A percentile compares a stretch with the other conserved stretches of the same genome.
These are phyloP conservation scores for Spatulosminthurus flaviceps DNA, from an alignment of 2,888 invertebrate species.

Conservation along the genomic window DNA sequence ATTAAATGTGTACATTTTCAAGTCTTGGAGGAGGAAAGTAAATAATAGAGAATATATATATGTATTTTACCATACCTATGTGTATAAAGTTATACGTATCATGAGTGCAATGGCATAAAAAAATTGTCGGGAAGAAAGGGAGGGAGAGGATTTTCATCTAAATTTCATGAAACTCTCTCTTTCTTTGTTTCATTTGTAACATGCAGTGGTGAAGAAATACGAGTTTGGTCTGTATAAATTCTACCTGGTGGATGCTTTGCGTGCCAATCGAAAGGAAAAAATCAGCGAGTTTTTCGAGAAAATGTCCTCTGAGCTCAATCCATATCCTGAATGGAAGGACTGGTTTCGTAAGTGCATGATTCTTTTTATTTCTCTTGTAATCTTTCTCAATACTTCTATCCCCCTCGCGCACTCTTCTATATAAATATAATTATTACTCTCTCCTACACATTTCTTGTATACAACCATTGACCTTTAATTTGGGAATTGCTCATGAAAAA, in stretches of 20 bases:
- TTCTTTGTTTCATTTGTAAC: background rate
- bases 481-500: no score
- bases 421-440: background rate
- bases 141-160: conserved; percentile 23
- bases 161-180: conserved; percentile 39
- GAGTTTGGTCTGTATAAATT: conserved; percentile 72
- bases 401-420: background rate
- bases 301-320: conserved; percentile 86
- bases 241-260: conserved; percentile 86
- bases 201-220: conserved; percentile 63
- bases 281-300: conserved; percentile 88
- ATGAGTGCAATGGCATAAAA: background rate
- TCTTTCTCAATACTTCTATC: background rate
- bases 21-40: no score
- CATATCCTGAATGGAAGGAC: conserved; percentile 92
- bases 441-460: no score
- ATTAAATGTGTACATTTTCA: no score
- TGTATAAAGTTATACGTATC: no score
- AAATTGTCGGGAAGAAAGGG: background rate
- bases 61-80: no score
- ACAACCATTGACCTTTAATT: no score
- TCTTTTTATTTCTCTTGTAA: conserved; percentile 49
- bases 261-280: conserved; percentile 84
- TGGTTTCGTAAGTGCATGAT: conserved; percentile 86
- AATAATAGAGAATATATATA: no score